Conservation (phyloP, 2,113 vertebrate species). For the Cryptotis parvus region DNA sequence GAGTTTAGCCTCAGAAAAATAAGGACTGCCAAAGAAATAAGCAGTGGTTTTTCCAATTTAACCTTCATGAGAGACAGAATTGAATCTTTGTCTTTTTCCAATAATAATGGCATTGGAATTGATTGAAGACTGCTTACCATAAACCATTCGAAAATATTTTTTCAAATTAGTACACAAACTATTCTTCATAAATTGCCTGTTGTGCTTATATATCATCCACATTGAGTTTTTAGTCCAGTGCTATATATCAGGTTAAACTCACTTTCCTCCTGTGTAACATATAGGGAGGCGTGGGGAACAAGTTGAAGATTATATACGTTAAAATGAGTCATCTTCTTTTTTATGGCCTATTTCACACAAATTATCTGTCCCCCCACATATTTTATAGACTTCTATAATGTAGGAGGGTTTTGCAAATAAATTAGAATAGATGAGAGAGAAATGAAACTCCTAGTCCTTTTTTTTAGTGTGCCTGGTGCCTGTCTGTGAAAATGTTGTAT, state of each 20-base stretch:
- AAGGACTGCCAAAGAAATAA: neutral
- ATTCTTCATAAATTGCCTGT: slow-evolving; percentile 54
- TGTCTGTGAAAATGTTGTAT: slow-evolving; percentile 3
- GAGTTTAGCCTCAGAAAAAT: slow-evolving; percentile 46
- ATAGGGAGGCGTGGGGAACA: neutral
- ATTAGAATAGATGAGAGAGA: slow-evolving; percentile 43
- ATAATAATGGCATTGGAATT: slow-evolving; percentile 61
- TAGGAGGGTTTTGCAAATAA: slow-evolving; percentile 53
- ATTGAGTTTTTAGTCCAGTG: slow-evolving; percentile 70
- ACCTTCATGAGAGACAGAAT: slow-evolving; percentile 61
- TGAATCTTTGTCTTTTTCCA: slow-evolving; percentile 43
- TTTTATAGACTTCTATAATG: slow-evolving; percentile 51
- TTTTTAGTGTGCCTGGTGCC: slow-evolving; percentile 19
- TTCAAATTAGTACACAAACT: slow-evolving; percentile 74
- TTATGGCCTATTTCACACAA: slow-evolving; percentile 73
- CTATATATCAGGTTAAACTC: slow-evolving; percentile 59
- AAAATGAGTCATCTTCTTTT: slow-evolving; percentile 78
- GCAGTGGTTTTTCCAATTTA: slow-evolving; percentile 44
- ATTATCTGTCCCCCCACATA: slow-evolving; percentile 61
- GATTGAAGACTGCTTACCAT: slow-evolving; percentile 54
- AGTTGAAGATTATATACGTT: slow-evolving; percentile 53
- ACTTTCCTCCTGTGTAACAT: slow-evolving; percentile 45
- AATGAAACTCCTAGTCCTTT: slow-evolving; percentile 28
- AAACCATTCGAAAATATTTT: slow-evolving; percentile 69
- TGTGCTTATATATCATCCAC: slow-evolving; percentile 21